Base-by-base conservation (phyloP, 2,113 vertebrate genomes). In the Silurus asotus region DNA sequence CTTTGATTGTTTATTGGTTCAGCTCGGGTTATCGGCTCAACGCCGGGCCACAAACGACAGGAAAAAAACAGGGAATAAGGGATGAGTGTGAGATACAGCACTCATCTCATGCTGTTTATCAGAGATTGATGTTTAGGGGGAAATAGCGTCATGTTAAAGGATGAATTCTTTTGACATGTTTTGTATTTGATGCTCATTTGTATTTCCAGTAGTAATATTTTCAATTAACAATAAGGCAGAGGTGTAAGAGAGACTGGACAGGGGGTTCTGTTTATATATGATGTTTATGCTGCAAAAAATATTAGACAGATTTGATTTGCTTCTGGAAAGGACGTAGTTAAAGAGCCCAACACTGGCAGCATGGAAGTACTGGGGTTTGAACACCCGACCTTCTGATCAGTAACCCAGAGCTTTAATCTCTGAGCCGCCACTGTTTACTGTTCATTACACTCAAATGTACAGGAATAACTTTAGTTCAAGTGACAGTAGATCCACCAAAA, bases 1-100 rank as follows among this genome's bases (percentile, higher is more conserved):
- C 92, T 95, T 94, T 94, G 94, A 94, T 94, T 95, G 94, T 95
- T 95, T 94, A 93, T 94, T 92, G 69, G 92, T 92, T 91, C 92
- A 91, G 91, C 88, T 88, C 76, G 89, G 93, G 93, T 94, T 94
- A 94, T 93, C 93, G 87, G 90, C 90, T 90, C 91, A 89, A 87
- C 86, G 90, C 92, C 92, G 92, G 89, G 91, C 92, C 86, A 90
- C 89, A 89, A 89, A 89, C 84, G 89, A 91, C 91, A 91, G 90
- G 92, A 93, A 89, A 90, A 49, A 76, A 55, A 48, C 74, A 79
- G 81, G 37, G 51, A 23, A 85, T 72, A 90, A 81, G 80, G 86
- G 88, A 87, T 59, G 78, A 65, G 75, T 20, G 77, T 23, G 76
- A 82, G 79, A 17, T 84, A 84, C 85, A 90, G 89, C 78, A 88